Base-by-base conservation (phyloP, 30 jellyfish, hydroid and myxozoan genomes). In the Hydractinia echinata region DNA sequence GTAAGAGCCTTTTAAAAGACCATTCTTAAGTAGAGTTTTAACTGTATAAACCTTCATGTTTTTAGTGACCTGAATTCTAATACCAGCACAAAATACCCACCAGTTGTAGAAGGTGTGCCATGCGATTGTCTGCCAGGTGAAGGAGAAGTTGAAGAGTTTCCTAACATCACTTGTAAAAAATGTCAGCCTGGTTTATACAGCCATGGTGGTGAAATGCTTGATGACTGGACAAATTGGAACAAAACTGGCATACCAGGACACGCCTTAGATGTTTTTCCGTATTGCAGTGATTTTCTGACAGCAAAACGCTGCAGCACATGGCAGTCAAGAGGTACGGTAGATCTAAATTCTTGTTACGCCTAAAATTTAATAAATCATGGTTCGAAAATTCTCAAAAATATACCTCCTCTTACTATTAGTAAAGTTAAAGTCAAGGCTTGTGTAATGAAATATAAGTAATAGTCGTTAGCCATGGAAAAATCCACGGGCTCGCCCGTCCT, bases 201-300 rank as follows among this genome's bases (percentile, higher is more conserved):
- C 80, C 76, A 67, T 66, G 99, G 99, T 21, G 99, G 99, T 5
- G 87, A 69, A 83, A 78, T 94, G 14, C 84, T 94, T 60, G 89
- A 84, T 54, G 89, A 85, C 5, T 94, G 94, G 91, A 87, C 72
- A 30, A 61, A 87, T 44, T 94, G 99, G 99, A 88, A 84, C 72
- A 90, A 92, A 58, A 71, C 73, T 30, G 87, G 87, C 5, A 82
- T 87, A 10, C 97, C 97, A n/a, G 99, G 97, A 4, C 68, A 89
- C 13, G 94, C 88, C 15, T 88, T 85, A 66, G 54, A 86, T 15
- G 85, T 86, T 7, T 78, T 73, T 52, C 86, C 89, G 15, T 85
- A 51, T 67, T 94, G 99, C 71, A 87, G 92, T 54, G 90, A 85
- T 1, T 68, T 87, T 76, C 70, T 89, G 10, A 68, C 84, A 54